Evolutionary conservation across 2,797 vertebrate species (phyloP).

Genomic region (Gymnothorax javanicus): DNA sequence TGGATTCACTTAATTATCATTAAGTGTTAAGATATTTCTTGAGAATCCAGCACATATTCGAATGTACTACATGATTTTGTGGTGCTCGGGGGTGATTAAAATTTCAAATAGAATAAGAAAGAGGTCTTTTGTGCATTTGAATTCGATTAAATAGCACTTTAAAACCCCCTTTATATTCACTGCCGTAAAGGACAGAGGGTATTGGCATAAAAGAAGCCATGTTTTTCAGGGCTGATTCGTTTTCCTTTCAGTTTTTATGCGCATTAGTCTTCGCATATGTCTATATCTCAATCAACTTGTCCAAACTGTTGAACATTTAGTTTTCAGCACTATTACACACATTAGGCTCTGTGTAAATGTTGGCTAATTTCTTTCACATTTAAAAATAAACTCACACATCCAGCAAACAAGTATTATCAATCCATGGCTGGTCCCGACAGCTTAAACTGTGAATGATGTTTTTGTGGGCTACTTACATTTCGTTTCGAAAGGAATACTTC

Average conservation of each 20-base stretch:
- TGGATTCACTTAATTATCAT: background rate
- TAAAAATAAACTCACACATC: background rate
- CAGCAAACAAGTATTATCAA: background rate
- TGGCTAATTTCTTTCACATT: background rate
- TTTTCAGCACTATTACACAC: background rate
- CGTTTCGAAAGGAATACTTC: constrained; percentile 10
- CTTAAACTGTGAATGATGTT: background rate
- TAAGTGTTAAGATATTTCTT: background rate
- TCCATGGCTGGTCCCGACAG: background rate
- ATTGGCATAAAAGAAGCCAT: background rate
- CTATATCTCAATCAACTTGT: background rate
- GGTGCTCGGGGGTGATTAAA: background rate
- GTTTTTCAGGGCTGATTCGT: background rate
- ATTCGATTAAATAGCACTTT: constrained; percentile 11
- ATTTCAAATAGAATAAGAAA: background rate
- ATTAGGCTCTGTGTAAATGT: background rate
- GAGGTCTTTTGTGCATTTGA: background rate
- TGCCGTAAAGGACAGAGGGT: background rate
- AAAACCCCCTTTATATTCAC: background rate
- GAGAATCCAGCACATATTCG: background rate
- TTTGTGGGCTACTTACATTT: constrained; percentile 2
- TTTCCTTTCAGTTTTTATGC: background rate
- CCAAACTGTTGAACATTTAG: background rate
- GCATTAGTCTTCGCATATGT: background rate
- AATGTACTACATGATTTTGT: constrained; percentile 2